Conservation (phyloP, 2,113 vertebrate species). For the Camelus dromedarius region DNA sequence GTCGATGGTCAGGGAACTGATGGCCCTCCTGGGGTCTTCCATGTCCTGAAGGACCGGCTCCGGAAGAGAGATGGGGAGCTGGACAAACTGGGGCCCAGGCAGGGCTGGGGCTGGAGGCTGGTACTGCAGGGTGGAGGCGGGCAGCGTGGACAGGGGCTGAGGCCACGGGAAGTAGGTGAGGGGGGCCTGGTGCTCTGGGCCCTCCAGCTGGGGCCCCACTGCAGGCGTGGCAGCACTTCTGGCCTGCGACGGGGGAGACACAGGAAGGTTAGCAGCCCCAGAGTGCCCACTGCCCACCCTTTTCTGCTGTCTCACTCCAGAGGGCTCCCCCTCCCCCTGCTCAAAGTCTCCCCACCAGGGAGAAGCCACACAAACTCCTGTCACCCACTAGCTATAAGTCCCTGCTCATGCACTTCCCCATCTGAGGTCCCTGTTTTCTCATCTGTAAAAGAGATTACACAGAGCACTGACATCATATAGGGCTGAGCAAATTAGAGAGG, state of each 20-base stretch:
- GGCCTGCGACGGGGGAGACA: constrained; percentile 85
- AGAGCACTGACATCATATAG: neutral
- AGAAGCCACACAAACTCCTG: neutral
- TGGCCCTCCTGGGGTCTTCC: constrained; percentile 87
- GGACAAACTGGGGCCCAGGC: constrained; percentile 89
- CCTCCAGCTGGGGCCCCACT: constrained; percentile 90
- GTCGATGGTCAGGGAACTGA: constrained; percentile 91
- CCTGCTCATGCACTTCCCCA: neutral
- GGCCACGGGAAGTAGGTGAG: constrained; percentile 95
- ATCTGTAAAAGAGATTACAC: neutral
- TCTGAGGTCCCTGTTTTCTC: neutral
- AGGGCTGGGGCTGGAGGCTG: constrained; percentile 88
- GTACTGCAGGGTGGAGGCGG: constrained; percentile 90
- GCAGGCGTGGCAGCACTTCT: constrained; percentile 83
- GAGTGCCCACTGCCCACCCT: fast-evolving
- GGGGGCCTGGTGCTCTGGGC: constrained; percentile 89
- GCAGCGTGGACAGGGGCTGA: constrained; percentile 92
- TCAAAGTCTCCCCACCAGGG: neutral
- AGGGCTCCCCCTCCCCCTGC: neutral
- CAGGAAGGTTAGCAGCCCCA: constrained; percentile 42
- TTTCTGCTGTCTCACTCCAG: neutral
- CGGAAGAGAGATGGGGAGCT: constrained; percentile 90
- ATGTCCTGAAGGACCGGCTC: constrained; percentile 90
- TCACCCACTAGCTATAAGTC: neutral
- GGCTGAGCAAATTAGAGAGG: neutral